Conservation (phyloP, 1,140 invertebrate genomes). For the Drosophila gunungcola region DNA sequence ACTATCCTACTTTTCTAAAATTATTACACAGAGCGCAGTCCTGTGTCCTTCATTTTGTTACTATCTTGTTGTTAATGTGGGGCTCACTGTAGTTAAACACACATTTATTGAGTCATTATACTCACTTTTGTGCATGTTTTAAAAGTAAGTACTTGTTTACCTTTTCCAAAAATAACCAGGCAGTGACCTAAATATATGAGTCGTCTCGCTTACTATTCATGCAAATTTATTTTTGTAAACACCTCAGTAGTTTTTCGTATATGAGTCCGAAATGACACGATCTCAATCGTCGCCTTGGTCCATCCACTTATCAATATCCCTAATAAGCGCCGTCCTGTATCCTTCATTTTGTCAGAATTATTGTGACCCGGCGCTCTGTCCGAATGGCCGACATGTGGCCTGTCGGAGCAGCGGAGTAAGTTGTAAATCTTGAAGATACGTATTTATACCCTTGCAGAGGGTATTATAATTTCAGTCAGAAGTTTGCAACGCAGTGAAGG, state of each 20-base stretch:
- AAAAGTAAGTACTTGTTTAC: conserved; percentile 1
- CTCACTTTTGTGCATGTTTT: neutral
- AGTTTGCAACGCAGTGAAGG: no score
- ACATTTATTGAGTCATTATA: neutral
- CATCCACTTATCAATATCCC: neutral
- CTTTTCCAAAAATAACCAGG: neutral
- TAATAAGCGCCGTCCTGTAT: neutral
- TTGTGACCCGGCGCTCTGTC: conserved; percentile 61
- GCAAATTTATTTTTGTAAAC: neutral
- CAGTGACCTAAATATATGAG: conserved; percentile 2
- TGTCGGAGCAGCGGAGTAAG: conserved; percentile 70
- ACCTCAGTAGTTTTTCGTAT: neutral
- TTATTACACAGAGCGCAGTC: no score
- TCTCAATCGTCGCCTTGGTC: neutral
- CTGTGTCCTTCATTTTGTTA: no score
- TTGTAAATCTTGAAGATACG: neutral
- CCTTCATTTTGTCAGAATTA: conserved; percentile 44
- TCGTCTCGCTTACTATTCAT: conserved; percentile 2
- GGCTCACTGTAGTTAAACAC: neutral
- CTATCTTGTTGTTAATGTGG: no score
- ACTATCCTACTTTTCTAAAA: no score
- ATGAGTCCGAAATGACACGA: conserved; percentile 2
- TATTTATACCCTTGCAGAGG: no score
- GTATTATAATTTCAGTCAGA: no score
- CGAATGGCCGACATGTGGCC: conserved; percentile 55